Percentiles rank a stretch among this genome's conserved stretches.
These are phyloP conservation scores for Drosophila erecta DNA, from an alignment of 1,140 invertebrate species.

Conservation along the genomic window DNA sequence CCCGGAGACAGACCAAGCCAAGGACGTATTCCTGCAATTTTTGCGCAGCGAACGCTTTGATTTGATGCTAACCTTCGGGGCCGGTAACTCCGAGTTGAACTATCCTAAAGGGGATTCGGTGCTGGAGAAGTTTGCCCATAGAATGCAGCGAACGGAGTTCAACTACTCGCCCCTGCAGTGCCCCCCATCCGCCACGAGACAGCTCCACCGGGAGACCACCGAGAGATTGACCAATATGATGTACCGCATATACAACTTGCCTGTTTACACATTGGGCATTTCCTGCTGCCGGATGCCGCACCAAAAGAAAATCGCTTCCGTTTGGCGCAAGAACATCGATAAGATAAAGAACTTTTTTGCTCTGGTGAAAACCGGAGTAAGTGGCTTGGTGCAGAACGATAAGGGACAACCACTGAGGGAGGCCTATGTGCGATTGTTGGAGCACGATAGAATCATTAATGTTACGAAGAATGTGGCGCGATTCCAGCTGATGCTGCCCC, in stretches of 20 bases:
- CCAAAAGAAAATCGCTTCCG: slow-evolving; percentile 87
- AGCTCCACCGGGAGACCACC: slow-evolving; percentile 57
- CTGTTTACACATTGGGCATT: slow-evolving; percentile 87
- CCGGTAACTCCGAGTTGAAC: slow-evolving; percentile 67
- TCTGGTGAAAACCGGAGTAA: slow-evolving; percentile 88
- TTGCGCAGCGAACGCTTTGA: slow-evolving; percentile 74
- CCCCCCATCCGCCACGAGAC: slow-evolving; percentile 49
- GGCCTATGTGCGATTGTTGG: slow-evolving; percentile 89
- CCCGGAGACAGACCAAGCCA: slow-evolving; percentile 58
- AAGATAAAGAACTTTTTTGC: slow-evolving; percentile 89
- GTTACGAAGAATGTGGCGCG: slow-evolving; percentile 89
- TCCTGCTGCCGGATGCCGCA: slow-evolving; percentile 92
- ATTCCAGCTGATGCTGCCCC: slow-evolving; percentile 89
- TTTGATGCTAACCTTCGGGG: slow-evolving; percentile 74
- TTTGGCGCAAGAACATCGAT: slow-evolving; percentile 91
- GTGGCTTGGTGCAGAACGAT: slow-evolving; percentile 89
- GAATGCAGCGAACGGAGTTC: slow-evolving; percentile 73
- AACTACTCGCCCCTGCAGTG: slow-evolving; percentile 74
- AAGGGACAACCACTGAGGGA: slow-evolving; percentile 88
- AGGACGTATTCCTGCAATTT: slow-evolving; percentile 71
- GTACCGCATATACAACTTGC: slow-evolving; percentile 86
- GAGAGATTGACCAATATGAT: slow-evolving; percentile 86
- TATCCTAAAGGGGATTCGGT: slow-evolving; percentile 69
- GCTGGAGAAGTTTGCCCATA: slow-evolving; percentile 71
- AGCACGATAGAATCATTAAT: slow-evolving; percentile 86